Percentiles rank a stretch among this genome's conserved stretches.
Conservation (phyloP, 1,140 invertebrate genomes). For the Liolophura sinensis region DNA sequence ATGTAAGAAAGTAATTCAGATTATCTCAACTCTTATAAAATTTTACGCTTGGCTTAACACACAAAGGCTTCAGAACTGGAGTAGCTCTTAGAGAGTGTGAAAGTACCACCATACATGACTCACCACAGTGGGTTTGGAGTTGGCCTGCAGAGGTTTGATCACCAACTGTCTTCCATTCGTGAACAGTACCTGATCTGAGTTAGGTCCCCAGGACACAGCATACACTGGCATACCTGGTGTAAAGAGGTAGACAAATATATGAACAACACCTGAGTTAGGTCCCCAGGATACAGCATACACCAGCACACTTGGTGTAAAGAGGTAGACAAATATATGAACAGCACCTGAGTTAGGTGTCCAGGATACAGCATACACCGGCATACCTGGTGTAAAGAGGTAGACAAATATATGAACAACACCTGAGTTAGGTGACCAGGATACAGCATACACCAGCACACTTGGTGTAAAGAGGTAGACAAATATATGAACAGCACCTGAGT, state of each 20-base stretch:
- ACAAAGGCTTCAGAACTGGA: too few relatives aligned
- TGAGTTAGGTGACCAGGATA: conserved; percentile 87
- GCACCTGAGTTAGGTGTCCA: conserved; percentile 89
- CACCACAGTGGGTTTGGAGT: conserved; percentile 82
- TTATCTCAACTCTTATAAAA: too few relatives aligned
- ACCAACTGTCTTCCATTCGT: conserved; percentile 80
- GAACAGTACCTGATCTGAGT: conserved; percentile 82
- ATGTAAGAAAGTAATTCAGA: not conserved
- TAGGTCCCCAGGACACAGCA: conserved; percentile 84
- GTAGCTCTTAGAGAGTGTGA: too few relatives aligned
- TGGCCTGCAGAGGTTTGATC: conserved; percentile 89
- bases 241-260: not conserved
- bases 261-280: conserved; percentile 84
- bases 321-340: conserved; percentile 63
- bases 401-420: conserved; percentile 69
- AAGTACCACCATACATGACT: conserved; percentile 7
- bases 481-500: conserved; percentile 77
- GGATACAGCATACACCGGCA: conserved; percentile 77
- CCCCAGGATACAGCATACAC: conserved; percentile 88
- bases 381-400: conserved; percentile 56
- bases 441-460: conserved; percentile 75
- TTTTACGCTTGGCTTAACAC: not conserved
- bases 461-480: conserved; percentile 24
- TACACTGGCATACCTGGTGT: conserved; percentile 73
- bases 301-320: conserved; percentile 62